Evolutionary conservation across 2,888 invertebrate species (phyloP), one percentile per base, ranked within the genome.

Genomic region (Calliphora vomitoria): DNA sequence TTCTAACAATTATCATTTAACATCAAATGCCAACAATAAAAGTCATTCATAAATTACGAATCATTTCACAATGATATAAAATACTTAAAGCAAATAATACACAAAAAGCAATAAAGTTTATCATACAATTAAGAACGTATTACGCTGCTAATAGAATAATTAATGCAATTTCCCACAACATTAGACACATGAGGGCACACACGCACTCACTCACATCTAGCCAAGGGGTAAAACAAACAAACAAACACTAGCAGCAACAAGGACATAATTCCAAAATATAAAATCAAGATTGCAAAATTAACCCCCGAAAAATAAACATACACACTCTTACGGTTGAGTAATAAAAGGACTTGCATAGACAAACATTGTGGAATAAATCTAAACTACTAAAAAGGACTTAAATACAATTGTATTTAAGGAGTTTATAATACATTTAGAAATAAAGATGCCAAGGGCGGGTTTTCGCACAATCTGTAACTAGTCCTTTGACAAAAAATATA

Each of bases 161-260:
- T 93, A 93, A 93, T 93, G 93, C 93, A 93, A 93, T 93, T 93
- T 93, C 93, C 93, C 93, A 93, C 93, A 93, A 93, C 93, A 93
- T 93, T 93, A 93, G 92, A 91, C 90, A 90, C 90, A 89, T 86
- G 89, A 91, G 90, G 88, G 44, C 55, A 53, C 85, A 72, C 86
- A 79, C 89, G 86, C 68, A 83, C 69, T 62, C 50, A 62, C 20
- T 13, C 89, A 86, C 72, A 11, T 13, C 10, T 47, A 62, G 69
- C 75, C 68, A 60, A 35, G 79, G 68, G 64, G 82, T 89, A 84
- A 72, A 74, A 66, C 58, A 76, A 84, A 74, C 60, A 82, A 72
- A 41, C 6, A 50, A 13, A 50, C 15, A 50, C n/a, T 15, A 64
- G 53, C n/a, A 76, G 47, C 60, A 62, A 44, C 62, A 85, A 75